These are phyloP conservation scores for Cephus runcator DNA, from an alignment of 2,888 invertebrate species.

Conservation along the genomic window DNA sequence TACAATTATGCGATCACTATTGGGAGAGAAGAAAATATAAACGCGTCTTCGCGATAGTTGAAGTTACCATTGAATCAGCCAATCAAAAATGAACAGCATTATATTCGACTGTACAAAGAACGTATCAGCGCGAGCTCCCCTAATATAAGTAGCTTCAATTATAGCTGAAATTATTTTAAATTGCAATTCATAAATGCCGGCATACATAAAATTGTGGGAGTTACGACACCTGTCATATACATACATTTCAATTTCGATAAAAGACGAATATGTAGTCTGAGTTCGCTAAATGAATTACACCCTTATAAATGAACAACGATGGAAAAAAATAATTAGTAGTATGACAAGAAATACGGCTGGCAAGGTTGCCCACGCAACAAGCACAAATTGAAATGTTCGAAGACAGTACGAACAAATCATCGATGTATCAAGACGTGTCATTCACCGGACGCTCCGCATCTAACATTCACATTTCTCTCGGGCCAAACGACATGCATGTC, in stretches of 20 bases:
- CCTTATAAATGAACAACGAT: background rate
- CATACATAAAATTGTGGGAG: background rate
- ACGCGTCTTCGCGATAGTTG: background rate
- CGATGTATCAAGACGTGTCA: background rate
- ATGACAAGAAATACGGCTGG: background rate
- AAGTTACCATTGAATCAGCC: background rate
- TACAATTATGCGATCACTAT: background rate
- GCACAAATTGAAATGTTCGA: background rate
- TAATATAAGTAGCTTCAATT: background rate
- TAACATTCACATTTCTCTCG: background rate
- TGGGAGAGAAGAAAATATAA: background rate
- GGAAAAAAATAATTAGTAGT: too few species aligned
- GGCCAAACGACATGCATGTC: background rate
- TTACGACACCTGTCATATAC: background rate
- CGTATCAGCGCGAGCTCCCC: background rate
- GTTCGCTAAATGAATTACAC: background rate
- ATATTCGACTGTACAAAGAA: background rate
- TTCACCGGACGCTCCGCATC: background rate
- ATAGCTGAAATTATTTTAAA: background rate
- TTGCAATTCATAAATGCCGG: background rate
- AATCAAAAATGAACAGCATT: background rate
- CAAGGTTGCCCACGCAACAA: background rate
- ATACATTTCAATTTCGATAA: background rate
- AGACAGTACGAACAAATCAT: background rate
- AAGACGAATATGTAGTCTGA: background rate